Percentiles rank a stretch among this genome's conserved stretches.
Conservation (phyloP, 2,888 invertebrate genomes). For the Caenorhabditis auriculariae region DNA sequence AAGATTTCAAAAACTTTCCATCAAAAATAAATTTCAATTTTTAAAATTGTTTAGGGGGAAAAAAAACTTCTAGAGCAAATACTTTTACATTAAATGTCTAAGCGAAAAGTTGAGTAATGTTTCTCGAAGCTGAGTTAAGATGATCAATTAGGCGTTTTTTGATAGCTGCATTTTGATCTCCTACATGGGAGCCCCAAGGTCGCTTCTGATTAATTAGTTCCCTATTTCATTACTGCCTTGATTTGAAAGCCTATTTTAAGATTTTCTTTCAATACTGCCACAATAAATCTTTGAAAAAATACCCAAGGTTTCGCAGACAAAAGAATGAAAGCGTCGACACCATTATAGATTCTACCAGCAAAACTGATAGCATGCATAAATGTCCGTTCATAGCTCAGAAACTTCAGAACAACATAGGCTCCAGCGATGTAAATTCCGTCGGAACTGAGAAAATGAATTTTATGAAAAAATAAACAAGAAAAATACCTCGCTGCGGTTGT, state of each 20-base stretch:
- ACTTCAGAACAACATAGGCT: conserved; percentile 52
- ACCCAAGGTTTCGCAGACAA: conserved; percentile 54
- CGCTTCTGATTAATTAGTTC: no score
- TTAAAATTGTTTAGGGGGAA: no score
- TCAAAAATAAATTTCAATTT: no score
- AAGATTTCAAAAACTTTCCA: conserved; percentile 1
- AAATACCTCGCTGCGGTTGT: conserved; percentile 26
- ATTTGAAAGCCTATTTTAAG: no score
- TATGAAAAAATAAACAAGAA: not conserved
- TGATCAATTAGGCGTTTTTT: no score
- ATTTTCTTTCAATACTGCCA: not conserved
- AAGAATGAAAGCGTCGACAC: conserved; percentile 46
- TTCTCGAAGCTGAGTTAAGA: no score
- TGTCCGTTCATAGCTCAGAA: conserved; percentile 55
- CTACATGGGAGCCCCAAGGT: no score
- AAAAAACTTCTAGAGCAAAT: no score
- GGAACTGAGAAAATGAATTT: conserved; percentile 37
- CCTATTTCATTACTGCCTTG: no score
- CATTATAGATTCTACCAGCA: conserved; percentile 46
- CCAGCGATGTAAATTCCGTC: conserved; percentile 42
- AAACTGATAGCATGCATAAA: conserved; percentile 53
- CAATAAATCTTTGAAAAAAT: conserved; percentile 1
- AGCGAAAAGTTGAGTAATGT: no score
- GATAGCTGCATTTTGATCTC: no score
- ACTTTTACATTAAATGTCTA: no score